phyloP scores from a whole-genome alignment of 2,888 invertebrate genomes.

The Petrolisthes manimaculis region DNA sequence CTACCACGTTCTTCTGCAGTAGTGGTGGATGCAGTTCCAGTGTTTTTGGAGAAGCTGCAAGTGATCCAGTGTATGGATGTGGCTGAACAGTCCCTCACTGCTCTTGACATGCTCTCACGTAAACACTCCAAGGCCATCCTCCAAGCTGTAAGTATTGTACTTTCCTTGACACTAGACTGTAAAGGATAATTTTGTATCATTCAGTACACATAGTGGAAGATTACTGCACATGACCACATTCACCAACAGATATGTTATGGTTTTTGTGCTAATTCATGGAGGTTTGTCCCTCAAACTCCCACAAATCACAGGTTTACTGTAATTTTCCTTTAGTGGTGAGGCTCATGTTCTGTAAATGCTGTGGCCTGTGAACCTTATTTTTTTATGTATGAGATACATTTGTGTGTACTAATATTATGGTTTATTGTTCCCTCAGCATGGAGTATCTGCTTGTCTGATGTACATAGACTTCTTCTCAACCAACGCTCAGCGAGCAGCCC shows the following conservation, averaged over 20 bases:
- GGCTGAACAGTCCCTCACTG: conserved; percentile 97
- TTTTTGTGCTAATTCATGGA: too few relatives aligned
- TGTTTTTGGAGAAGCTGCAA: conserved; percentile 95
- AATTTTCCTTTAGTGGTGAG: neutral
- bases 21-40: conserved; percentile 92
- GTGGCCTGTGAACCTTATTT: neutral
- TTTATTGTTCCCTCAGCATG: conserved; percentile 70
- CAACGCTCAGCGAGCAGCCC: conserved; percentile 94
- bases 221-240: too few relatives aligned
- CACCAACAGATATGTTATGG: too few relatives aligned
- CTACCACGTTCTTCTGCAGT: conserved; percentile 95
- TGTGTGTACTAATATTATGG: too few relatives aligned
- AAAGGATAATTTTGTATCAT: too few relatives aligned
- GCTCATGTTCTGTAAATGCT: neutral
- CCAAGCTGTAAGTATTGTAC: conserved; percentile 80
- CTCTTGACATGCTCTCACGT: conserved; percentile 95
- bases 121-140: conserved; percentile 96
- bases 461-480: conserved; percentile 99
- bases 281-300: too few relatives aligned
- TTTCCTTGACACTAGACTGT: neutral
- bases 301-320: neutral
- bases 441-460: conserved; percentile 94
- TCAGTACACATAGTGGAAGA: too few relatives aligned
- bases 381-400: neutral
- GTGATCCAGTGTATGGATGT: conserved; percentile 99